Conservation (phyloP, 2,113 vertebrate species). For the Arvicanthis niloticus region DNA sequence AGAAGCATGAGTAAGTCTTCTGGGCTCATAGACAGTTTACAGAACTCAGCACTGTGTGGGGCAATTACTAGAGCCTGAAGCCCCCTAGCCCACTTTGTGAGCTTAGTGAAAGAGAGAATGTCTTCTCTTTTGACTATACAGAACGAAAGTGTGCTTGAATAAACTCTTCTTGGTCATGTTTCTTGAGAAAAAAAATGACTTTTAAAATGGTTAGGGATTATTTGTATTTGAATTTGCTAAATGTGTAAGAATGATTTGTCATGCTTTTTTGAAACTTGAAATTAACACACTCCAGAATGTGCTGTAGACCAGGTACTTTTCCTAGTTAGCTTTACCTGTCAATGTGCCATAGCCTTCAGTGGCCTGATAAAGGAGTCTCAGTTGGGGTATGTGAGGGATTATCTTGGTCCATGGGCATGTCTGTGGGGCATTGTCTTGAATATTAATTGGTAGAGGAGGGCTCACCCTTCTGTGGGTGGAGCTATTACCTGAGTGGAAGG, state of each 20-base stretch:
- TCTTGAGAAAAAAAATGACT: not conserved
- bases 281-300: not conserved
- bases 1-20: not conserved
- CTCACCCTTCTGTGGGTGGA: not conserved
- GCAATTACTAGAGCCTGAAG: not conserved
- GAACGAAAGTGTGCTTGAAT: not conserved
- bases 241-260: not conserved
- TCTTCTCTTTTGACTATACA: not conserved
- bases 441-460: not conserved
- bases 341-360: no score
- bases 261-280: conserved; percentile 20
- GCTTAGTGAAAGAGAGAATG: not conserved
- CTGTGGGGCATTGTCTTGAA: not conserved
- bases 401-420: not conserved
- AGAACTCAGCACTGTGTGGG: not conserved
- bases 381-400: no score
- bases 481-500: not conserved
- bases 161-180: not conserved
- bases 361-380: not conserved
- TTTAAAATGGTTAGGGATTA: conserved; percentile 7
- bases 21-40: not conserved
- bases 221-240: conserved; percentile 35
- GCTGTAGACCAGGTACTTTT: not conserved
- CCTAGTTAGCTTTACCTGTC: not conserved
- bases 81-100: not conserved